Evolutionary conservation across 2,888 invertebrate genomes (phyloP), one percentile per base, ranked within the genome.

Genomic region (Ormyrus rosae): DNA sequence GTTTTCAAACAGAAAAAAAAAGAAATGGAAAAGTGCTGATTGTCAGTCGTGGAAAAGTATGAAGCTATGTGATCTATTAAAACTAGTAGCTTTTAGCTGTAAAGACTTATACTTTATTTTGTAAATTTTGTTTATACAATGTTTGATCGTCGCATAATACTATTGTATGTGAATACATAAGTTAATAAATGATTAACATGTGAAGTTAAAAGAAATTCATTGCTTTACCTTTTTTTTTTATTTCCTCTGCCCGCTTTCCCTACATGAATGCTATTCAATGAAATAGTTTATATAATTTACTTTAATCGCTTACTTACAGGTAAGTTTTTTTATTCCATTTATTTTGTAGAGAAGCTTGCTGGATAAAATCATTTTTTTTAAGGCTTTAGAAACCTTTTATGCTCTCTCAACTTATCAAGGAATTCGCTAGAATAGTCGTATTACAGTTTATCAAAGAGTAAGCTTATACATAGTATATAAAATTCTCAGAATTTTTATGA

Each of bases 71-170:
- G 90, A 90, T 90, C 90, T 88, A 88, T 89, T 88, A 84, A 83
- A 87, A 89, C 87, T 90, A 90, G 90, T 90, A 90, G 90, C 90
- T 90, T 90, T 90, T 90, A 90, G 90, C 88, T 90, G 90, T 90
- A 89, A 90, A 90, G 89, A 90, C 89, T 90, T 90, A 89, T 89
- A 90, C 89, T 89, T 90, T 90, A 90, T 90, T 90, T 90, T 90
- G 90, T 90, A 90, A 90, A 90, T 90, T 90, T 90, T 90, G 90
- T 90, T 90, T 90, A 90, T 90, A 90, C 89, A 89, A 90, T 89
- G 89, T 90, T 90, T 90, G 89, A 90, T 89, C 88, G 89, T 90
- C 90, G 90, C 90, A 90, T 90, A 90, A 90, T 90, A 90, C 88
- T 90, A 90, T 89, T 90, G 90, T 90, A 90, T 90, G 90, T 90